Evolutionary conservation across 2,888 invertebrate species (phyloP), one percentile per base, ranked within the genome.

Genomic region (Sympetrum striolatum): DNA sequence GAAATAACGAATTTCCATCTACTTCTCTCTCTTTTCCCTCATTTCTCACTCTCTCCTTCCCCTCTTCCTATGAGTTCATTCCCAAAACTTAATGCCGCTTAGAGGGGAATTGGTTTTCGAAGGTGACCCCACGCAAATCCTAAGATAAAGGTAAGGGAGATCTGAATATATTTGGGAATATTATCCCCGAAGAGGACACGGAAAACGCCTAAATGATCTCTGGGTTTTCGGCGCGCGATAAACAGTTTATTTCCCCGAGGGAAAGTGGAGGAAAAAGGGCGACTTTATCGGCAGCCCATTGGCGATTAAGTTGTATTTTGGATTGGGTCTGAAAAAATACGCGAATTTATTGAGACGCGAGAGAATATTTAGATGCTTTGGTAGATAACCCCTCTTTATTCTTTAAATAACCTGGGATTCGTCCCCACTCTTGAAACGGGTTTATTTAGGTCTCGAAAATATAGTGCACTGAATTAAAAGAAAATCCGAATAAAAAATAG

Each of bases 101-200:
- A 25, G 58, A 25, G 82, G 60, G 60, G 86, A 60, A 60, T 86
- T 64, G 25, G 64, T 48, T 64, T 60, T n/a, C 37, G 64, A 60
- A 86, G 86, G 86, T 86, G 86, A 86, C 86, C 82, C 82, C 18
- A 58, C 25, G 58, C 15, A 35, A 82, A 58, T 82, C 82, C 82
- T 60, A 37, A 60, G 58, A 82, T 58, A 82, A 82, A 82, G 53
- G 31, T 25, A 53, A 48, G 58, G 22, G 82, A 53, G 73, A 31
- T 44, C 25, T 25, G 58, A 53, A 86, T 86, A 86, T 86, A 86
- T 86, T 86, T 86, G 37, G 86, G 86, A 60, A 86, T 86, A 86
- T 86, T 86, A 86, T 86, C 60, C 60, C 58, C 82, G 35, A 35
- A 35, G 86, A 86, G 86, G 60, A 86, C 58, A 60, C 64, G 86